Evolutionary conservation across 92 coral and sea anemone species (phyloP), one percentile per base, ranked within the genome.

Genomic region (Actinernus sp.): DNA sequence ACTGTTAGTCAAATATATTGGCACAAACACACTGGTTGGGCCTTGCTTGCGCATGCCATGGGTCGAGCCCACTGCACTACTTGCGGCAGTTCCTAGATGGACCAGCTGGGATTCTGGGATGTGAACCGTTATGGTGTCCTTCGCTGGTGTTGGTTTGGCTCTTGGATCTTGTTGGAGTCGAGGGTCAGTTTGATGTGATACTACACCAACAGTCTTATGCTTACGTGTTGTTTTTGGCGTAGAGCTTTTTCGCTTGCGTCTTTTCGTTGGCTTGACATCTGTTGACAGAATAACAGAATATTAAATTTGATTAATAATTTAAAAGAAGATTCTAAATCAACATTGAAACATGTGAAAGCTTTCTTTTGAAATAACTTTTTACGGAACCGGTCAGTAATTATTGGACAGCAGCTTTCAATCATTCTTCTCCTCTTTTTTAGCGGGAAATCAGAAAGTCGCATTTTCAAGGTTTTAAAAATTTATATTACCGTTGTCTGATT

Each of bases 41-140:
- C 71, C 96, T 30, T 85, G 93, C 41, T 84, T 91, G 55, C 96
- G 88, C 31, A 44, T 34, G 0, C 64, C 86, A 0, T 31, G 62
- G 1, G 82, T 32, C 2, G 63, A n/a, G 24, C 76, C 1, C 9
- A 59, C 10, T 2, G 37, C 53, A 1, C 70, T 20, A 0, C 44
- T 8, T 1, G 71, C 7, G 3, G 74, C 55, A 4, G 90, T 16
- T 14, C 74, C 84, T 30, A 90, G 66, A 48, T 90, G 97, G 2
- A 90, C 97, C 2, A 90, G 83, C 58, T 90, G 97, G 13, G 97
- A 75, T 58, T 90, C 92, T 8, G 97, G 97, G 12, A 90, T 90
- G 66, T 90, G 97, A 2, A 90, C 97, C 3, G 84, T 76, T 12
- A 90, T 66, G 19, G 74, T 78, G 31, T 71, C 37, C 26, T 44